phyloP scores from a whole-genome alignment of 1,140 invertebrate species.

The Cherax destructor region DNA sequence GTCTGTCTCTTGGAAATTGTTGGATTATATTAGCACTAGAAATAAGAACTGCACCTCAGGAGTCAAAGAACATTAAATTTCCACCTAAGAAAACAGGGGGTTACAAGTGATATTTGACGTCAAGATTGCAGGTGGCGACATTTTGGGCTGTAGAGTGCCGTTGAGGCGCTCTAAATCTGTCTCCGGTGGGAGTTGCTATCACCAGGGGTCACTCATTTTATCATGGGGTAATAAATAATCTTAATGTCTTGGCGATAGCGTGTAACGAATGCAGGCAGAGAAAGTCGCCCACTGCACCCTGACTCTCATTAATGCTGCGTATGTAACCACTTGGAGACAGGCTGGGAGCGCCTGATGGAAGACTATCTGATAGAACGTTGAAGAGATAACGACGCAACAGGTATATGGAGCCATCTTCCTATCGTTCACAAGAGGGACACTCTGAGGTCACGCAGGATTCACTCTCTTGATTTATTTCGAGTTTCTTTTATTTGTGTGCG shows the following conservation, averaged over 20 bases:
- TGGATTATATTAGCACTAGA: neutral
- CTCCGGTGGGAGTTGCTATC: neutral
- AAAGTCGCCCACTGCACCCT: neutral
- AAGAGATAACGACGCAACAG: conserved; percentile 26
- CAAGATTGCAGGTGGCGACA: too few species aligned
- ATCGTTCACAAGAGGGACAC: neutral
- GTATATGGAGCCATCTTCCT: neutral
- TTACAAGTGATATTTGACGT: too few species aligned
- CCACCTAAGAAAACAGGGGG: neutral
- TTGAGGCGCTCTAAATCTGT: too few species aligned
- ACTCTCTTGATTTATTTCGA: too few species aligned
- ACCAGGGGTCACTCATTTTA: neutral
- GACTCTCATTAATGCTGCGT: conserved; percentile 3
- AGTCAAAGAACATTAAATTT: too few species aligned
- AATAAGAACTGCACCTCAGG: too few species aligned
- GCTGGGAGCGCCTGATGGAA: conserved; percentile 12
- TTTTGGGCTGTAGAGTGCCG: too few species aligned
- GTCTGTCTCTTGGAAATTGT: neutral
- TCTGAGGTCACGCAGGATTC: too few species aligned
- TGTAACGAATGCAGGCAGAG: conserved; percentile 27
- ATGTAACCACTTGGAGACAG: neutral
- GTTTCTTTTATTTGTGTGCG: too few species aligned
- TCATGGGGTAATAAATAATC: conserved; percentile 26
- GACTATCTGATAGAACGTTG: conserved; percentile 32
- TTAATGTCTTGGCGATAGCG: conserved; percentile 28